phyloP scores from a whole-genome alignment of 1,140 invertebrate species.

The Helicoverpa armigera region DNA sequence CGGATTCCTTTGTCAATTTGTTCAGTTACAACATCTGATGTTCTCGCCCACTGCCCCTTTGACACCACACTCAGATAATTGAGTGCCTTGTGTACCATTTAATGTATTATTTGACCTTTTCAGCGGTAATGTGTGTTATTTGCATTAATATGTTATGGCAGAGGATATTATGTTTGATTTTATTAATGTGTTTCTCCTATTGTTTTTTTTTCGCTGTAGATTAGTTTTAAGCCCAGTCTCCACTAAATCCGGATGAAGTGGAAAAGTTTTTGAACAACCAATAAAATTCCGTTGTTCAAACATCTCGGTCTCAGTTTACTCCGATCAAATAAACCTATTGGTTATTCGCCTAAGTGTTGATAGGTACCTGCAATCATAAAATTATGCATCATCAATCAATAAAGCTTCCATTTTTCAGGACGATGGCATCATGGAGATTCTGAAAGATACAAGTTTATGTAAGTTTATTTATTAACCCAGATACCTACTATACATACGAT shows the following conservation, averaged over 20 bases:
- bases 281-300: too few species aligned
- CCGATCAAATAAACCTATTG: too few species aligned
- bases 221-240: too few species aligned
- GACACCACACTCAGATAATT: conserved; percentile 8
- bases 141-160: conserved; percentile 19
- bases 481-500: too few species aligned
- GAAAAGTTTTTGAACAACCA: too few species aligned
- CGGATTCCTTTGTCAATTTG: conserved; percentile 29
- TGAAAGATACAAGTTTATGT: conserved; percentile 78
- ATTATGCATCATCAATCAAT: background rate
- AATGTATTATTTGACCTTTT: conserved; percentile 36
- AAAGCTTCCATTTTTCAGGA: conserved; percentile 62
- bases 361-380: too few species aligned
- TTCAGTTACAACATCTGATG: conserved; percentile 8
- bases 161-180: too few species aligned
- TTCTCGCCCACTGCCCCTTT: conserved; percentile 18
- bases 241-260: too few species aligned
- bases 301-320: too few species aligned
- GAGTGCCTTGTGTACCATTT: conserved; percentile 20
- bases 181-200: conserved; percentile 31
- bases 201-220: background rate
- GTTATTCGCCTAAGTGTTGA: too few species aligned
- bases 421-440: conserved; percentile 75
- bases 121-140: conserved; percentile 28
- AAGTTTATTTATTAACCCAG: conserved; percentile 53